Percentiles rank a stretch among this genome's conserved stretches.
Conservation (phyloP, 2,113 vertebrate species). For the Oreochromis aureus region DNA sequence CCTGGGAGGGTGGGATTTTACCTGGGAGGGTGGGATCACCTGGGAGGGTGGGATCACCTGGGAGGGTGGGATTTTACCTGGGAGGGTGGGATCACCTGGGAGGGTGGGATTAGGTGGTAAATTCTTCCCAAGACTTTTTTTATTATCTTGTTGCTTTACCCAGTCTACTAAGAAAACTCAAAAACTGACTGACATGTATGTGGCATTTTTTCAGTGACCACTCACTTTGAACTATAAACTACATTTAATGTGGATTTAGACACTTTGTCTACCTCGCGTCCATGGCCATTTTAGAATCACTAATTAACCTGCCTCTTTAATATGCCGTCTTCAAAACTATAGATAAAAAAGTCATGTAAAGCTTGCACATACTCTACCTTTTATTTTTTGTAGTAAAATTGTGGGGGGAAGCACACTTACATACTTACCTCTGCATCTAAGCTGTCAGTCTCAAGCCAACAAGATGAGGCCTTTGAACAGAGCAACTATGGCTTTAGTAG, state of each 20-base stretch:
- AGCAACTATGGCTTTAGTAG: not conserved
- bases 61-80: rapidly evolving
- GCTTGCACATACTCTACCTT: rapidly evolving
- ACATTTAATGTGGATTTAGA: not conserved
- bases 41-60: rapidly evolving
- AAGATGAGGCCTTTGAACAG: not conserved
- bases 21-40: too few species aligned
- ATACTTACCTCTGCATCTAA: not conserved
- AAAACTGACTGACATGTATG: not conserved
- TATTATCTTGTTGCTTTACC: not conserved
- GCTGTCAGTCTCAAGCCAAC: not conserved
- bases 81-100: rapidly evolving
- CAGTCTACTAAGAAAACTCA: not conserved
- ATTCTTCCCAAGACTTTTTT: not conserved
- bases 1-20: too few species aligned
- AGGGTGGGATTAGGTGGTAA: not conserved
- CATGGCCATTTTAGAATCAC: not conserved
- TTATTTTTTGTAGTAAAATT: rapidly evolving
- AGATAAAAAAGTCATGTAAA: rapidly evolving
- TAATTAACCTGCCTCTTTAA: rapidly evolving
- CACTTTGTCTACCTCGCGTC: not conserved
- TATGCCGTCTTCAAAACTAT: not conserved
- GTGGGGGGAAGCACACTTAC: not conserved
- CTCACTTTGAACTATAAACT: not conserved
- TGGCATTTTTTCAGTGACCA: not conserved